Evolutionary conservation across 1,140 invertebrate species (phyloP).

Genomic region (Drosophila grimshawi): DNA sequence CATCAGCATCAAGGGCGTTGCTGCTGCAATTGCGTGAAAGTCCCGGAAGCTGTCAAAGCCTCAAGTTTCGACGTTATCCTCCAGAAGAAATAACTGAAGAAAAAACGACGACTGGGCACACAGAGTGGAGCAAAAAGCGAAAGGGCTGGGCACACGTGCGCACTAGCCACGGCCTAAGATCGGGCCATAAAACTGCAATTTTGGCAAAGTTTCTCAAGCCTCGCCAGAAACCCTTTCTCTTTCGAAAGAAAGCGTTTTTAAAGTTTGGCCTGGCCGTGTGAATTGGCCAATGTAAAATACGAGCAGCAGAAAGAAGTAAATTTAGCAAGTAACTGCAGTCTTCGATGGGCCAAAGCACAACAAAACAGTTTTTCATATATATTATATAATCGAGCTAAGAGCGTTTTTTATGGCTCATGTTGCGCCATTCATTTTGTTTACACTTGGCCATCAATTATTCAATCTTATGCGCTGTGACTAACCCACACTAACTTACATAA

Average conservation of each 20-base stretch:
- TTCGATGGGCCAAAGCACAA: conserved; percentile 5
- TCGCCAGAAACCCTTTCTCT: conserved; percentile 76
- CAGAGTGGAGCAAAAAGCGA: conserved; percentile 59
- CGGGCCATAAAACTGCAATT: conserved; percentile 73
- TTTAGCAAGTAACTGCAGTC: conserved; percentile 63
- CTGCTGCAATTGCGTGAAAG: conserved; percentile 74
- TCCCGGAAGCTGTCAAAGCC: conserved; percentile 70
- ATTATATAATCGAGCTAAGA: conserved; percentile 60
- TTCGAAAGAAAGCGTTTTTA: conserved; percentile 75
- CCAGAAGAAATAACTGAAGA: conserved; percentile 24
- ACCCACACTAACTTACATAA: neutral
- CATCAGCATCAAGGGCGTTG: conserved; percentile 28
- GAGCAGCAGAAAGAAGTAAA: conserved; percentile 28
- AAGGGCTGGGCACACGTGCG: conserved; percentile 76
- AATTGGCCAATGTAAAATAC: conserved; percentile 34
- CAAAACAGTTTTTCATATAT: conserved; percentile 63
- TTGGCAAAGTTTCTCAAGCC: conserved; percentile 67
- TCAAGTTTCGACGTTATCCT: conserved; percentile 58
- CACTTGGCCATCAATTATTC: conserved; percentile 75
- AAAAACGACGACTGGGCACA: neutral
- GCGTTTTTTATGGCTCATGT: conserved; percentile 27
- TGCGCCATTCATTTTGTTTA: conserved; percentile 62
- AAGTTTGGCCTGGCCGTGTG: conserved; percentile 29
- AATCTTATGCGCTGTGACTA: conserved; percentile 59
- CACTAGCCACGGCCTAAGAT: conserved; percentile 38